Base-by-base conservation (phyloP, 2,113 vertebrate species). In the Enhydra lutris region DNA sequence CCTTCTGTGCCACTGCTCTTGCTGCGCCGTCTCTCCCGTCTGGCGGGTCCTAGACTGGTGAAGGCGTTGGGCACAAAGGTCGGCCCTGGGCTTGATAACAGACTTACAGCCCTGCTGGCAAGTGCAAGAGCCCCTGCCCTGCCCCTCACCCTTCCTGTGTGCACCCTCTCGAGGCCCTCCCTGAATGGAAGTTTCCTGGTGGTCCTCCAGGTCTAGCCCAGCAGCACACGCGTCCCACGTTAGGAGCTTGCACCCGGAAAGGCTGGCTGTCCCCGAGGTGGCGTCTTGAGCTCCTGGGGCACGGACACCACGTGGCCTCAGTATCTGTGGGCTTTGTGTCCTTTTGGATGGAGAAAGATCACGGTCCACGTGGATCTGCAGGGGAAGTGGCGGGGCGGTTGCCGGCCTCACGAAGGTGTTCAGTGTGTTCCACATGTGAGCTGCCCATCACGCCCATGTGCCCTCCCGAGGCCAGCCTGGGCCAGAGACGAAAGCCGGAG, bases 11-110 rank as follows among this genome's bases (percentile, higher is more conserved):
- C 3, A 3, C 55, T 3, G 0, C 20, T 73, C 23, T 7, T 36
- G 47, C 45, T 9, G 21, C 6, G 0, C 14, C 21, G 59, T 84
- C 50, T 7, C 34, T 84, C 61, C 87, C 31, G 42, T 3, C 36
- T 20, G 29, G 31, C 8, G 4, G 52, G 83, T 97, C 67, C 55
- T 13, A 57, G 92, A 78, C 79, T 5, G 8, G 20, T 2, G 1
- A 52, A 26, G 50, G 20, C 9, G 21, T 47, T 63, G 84, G 36
- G 82, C 69, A 45, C 74, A 83, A 83, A 95, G 97, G 94, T 95
- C 71, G 59, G 69, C 69, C 83, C 52, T 21, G 6, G 73, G 8
- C 84, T 47, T 23, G 76, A 45, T 81, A 59, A 31, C 69, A 11
- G 39, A 65, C 91, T 73, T 73, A 73, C 8, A 52, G 89, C 57